A percentile compares a stretch with the other conserved stretches of the same genome.
These are phyloP conservation scores for Agrochola lychnidis DNA, from an alignment of 2,888 invertebrate species.

Conservation along the genomic window DNA sequence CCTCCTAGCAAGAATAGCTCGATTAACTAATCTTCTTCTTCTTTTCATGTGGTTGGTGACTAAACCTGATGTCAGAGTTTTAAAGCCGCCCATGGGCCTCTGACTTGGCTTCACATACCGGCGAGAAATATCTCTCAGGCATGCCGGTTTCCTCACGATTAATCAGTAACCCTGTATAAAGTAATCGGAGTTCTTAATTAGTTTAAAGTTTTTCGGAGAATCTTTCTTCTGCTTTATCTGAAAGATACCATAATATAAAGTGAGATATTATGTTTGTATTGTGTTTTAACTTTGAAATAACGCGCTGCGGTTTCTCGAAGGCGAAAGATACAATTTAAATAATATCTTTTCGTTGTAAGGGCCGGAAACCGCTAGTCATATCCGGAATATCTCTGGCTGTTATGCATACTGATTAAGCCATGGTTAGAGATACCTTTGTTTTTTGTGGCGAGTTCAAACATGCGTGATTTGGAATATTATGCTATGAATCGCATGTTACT, in stretches of 20 bases:
- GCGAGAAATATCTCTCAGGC: no score
- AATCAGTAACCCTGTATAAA: background rate
- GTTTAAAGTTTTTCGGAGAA: background rate
- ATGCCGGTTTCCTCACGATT: no score
- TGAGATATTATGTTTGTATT: conserved; percentile 8
- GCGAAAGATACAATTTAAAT: conserved; percentile 73
- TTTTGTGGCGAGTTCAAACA: conserved; percentile 39
- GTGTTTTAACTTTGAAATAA: conserved; percentile 32
- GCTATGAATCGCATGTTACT: conserved; percentile 19
- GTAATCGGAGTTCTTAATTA: background rate
- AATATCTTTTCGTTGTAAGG: conserved; percentile 66
- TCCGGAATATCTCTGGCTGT: conserved; percentile 74
- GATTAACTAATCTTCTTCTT: no score
- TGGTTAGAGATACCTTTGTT: conserved; percentile 49
- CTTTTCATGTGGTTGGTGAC: no score
- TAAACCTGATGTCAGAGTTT: no score
- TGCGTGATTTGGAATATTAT: conserved; percentile 39
- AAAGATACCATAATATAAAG: background rate
- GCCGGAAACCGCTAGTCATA: conserved; percentile 75
- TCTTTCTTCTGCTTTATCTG: background rate
- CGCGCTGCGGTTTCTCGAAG: conserved; percentile 58
- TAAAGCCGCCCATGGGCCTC: no score
- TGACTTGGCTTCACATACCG: no score
- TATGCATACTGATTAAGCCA: conserved; percentile 78
- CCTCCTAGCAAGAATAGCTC: no score